A percentile compares a stretch with the other conserved stretches of the same genome.
phyloP scores from a whole-genome alignment of 2,888 invertebrate genomes.

The Lamellibrachia satsuma region DNA sequence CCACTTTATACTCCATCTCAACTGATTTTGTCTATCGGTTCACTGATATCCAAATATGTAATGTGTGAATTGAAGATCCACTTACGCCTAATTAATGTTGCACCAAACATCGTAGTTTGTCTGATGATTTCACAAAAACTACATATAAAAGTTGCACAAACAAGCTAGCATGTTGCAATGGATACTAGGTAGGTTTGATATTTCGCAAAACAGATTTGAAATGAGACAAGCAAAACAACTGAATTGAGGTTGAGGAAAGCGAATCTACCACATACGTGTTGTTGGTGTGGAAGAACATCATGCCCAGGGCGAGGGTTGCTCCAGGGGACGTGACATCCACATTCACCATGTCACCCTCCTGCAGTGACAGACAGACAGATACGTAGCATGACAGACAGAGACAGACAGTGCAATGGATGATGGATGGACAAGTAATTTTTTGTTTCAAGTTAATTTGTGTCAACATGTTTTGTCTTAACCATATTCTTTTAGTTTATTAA shows the following conservation, averaged over 20 bases:
- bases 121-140: no score
- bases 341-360: conserved; percentile 88
- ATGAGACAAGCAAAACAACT: no score
- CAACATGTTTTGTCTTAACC: neutral
- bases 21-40: no score
- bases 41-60: no score
- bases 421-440: neutral
- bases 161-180: no score
- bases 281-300: conserved; percentile 87
- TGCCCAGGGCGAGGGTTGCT: conserved; percentile 91
- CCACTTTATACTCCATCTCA: no score
- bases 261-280: conserved; percentile 69
- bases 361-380: conserved; percentile 21
- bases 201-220: neutral
- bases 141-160: no score
- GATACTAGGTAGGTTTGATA: no score
- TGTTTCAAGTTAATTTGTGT: neutral
- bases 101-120: no score
- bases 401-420: neutral
- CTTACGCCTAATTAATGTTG: no score
- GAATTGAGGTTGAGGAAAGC: neutral
- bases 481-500: neutral
- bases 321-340: conserved; percentile 96
- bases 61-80: no score
- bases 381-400: neutral